These are phyloP conservation scores for Zaprionus capensis DNA, from an alignment of 1,140 invertebrate genomes.

Conservation along the genomic window DNA sequence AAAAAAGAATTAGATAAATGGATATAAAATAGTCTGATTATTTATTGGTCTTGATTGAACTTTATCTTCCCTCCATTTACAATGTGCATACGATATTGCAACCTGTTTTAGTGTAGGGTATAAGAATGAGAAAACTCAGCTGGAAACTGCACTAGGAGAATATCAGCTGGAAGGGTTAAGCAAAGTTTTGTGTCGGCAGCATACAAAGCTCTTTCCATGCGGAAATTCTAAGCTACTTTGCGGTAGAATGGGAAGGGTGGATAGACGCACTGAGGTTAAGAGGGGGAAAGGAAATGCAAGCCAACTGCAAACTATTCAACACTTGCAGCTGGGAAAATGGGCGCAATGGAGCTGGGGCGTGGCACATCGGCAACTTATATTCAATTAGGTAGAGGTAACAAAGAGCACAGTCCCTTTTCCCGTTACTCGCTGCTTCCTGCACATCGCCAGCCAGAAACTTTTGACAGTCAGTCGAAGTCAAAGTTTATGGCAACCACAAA, in stretches of 20 bases:
- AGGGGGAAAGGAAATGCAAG: slow-evolving; percentile 18
- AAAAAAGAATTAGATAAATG: not conserved
- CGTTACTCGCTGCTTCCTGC: not conserved
- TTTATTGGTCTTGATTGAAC: not conserved
- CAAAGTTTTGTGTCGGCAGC: slow-evolving; percentile 59
- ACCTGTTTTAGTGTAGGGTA: not conserved
- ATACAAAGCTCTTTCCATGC: slow-evolving; percentile 32
- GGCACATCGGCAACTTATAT: slow-evolving; percentile 16
- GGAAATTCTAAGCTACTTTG: slow-evolving; percentile 66
- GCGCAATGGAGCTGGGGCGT: not conserved
- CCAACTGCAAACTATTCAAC: slow-evolving; percentile 25
- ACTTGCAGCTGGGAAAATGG: slow-evolving; percentile 14
- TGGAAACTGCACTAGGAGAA: slow-evolving; percentile 29
- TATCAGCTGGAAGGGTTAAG: slow-evolving; percentile 62
- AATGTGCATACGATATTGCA: not conserved
- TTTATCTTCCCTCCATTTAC: not conserved
- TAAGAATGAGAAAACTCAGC: slow-evolving; percentile 18
- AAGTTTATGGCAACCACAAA: slow-evolving; percentile 41
- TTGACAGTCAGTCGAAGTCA: slow-evolving; percentile 40
- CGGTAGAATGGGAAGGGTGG: slow-evolving; percentile 13
- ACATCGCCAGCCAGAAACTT: slow-evolving; percentile 28
- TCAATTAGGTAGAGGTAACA: slow-evolving; percentile 57
- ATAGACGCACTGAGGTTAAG: not conserved
- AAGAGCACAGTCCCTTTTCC: not conserved
- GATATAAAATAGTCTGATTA: not conserved